Evolutionary conservation across 2,113 vertebrate species (phyloP).

Genomic region (Scomber scombrus): DNA sequence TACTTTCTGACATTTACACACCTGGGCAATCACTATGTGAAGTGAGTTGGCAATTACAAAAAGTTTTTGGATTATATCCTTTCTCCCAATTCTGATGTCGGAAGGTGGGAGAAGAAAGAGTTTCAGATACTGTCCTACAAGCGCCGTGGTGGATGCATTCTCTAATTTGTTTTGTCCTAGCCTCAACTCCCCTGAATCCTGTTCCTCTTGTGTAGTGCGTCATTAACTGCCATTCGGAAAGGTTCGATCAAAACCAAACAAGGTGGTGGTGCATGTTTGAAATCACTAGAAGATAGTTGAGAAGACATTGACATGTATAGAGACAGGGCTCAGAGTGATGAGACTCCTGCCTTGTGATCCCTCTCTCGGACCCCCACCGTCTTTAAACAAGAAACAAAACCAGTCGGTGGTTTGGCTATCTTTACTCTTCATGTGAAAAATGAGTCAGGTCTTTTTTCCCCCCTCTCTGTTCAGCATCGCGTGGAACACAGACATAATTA

Average conservation of each 20-base stretch:
- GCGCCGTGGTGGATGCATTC: too few species aligned
- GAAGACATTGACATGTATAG: background rate
- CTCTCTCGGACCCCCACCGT: background rate
- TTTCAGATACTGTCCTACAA: too few species aligned
- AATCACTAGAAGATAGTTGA: background rate
- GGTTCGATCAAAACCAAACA: background rate
- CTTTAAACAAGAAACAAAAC: conserved; percentile 36
- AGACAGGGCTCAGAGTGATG: background rate
- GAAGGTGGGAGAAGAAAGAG: too few species aligned
- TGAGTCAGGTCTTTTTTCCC: background rate
- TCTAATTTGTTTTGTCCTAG: background rate
- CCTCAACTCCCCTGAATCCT: background rate
- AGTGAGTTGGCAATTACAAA: too few species aligned
- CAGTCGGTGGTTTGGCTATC: conserved; percentile 9
- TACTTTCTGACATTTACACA: too few species aligned
- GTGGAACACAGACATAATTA: conserved; percentile 38
- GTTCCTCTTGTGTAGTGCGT: background rate
- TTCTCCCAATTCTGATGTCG: too few species aligned
- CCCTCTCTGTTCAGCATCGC: background rate
- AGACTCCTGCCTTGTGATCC: background rate
- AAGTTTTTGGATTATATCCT: too few species aligned
- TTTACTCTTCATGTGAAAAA: conserved; percentile 7
- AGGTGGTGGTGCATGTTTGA: too few species aligned
- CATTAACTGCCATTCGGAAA: background rate
- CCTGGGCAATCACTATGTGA: too few species aligned